Conservation (phyloP, 2,797 vertebrate species). For the Phaenicophaeus curvirostris region DNA sequence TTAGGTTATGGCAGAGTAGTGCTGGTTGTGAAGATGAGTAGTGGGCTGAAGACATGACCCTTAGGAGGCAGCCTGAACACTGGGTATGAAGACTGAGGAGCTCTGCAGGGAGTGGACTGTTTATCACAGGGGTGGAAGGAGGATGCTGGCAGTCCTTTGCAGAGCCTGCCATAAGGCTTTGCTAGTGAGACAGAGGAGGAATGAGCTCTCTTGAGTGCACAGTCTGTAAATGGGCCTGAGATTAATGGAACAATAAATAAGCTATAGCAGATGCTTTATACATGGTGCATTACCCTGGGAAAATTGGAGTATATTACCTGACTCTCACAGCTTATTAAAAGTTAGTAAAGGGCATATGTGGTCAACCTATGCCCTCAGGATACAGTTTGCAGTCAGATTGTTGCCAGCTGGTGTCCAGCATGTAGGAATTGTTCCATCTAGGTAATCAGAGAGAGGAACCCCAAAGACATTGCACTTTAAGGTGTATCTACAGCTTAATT, state of each 20-base stretch:
- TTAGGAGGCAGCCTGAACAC: neutral
- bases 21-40: neutral
- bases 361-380: neutral
- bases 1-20: neutral
- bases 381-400: neutral
- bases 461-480: neutral
- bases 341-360: neutral
- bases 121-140: neutral
- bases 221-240: neutral
- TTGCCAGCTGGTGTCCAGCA: neutral
- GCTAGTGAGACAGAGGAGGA: neutral
- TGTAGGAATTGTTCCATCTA: neutral
- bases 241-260: conserved; percentile 19
- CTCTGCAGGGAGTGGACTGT: neutral
- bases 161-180: neutral
- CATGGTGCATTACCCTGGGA: neutral
- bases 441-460: neutral
- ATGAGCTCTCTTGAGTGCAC: neutral
- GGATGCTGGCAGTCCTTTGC: neutral
- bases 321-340: neutral
- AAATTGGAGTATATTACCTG: neutral
- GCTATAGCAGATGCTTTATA: neutral
- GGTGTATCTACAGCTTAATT: neutral
- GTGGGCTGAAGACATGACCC: neutral
- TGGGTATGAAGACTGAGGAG: neutral